A percentile compares a stretch with the other conserved stretches of the same genome.
Conservation (phyloP, 2,797 vertebrate genomes). For the Halcyon badia region DNA sequence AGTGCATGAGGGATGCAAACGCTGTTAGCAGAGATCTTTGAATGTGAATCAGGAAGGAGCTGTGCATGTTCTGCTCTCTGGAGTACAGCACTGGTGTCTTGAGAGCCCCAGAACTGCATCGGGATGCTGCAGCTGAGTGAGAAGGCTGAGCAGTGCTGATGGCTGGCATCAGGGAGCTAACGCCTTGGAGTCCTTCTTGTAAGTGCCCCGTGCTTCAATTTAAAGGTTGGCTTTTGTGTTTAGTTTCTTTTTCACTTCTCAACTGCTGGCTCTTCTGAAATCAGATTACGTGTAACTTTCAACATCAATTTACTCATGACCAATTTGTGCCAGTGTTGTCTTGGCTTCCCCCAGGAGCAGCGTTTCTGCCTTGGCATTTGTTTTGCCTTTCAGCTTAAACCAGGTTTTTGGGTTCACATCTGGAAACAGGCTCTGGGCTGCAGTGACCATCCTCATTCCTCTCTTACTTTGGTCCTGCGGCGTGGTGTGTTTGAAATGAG, state of each 20-base stretch:
- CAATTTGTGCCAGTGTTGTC: background rate
- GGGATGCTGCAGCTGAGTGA: background rate
- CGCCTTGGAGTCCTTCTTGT: fast-evolving
- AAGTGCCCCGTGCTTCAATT: fast-evolving
- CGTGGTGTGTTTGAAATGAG: fast-evolving
- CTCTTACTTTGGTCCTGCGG: background rate
- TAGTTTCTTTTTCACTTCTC: background rate
- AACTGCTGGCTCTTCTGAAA: background rate
- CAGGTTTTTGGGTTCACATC: background rate
- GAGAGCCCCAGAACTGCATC: background rate
- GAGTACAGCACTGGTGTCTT: fast-evolving
- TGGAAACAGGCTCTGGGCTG: background rate
- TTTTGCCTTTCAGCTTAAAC: background rate
- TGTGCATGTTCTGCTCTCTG: background rate
- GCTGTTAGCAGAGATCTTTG: background rate
- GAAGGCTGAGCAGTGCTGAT: background rate
- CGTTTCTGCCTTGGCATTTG: background rate
- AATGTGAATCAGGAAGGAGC: background rate
- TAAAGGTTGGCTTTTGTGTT: background rate
- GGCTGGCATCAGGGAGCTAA: background rate
- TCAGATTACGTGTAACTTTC: background rate
- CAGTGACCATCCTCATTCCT: background rate
- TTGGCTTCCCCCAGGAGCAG: background rate
- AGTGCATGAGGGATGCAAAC: fast-evolving
- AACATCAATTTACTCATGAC: background rate